Evolutionary conservation across 2,888 invertebrate genomes (phyloP).

Genomic region (Plebejus melissa): DNA sequence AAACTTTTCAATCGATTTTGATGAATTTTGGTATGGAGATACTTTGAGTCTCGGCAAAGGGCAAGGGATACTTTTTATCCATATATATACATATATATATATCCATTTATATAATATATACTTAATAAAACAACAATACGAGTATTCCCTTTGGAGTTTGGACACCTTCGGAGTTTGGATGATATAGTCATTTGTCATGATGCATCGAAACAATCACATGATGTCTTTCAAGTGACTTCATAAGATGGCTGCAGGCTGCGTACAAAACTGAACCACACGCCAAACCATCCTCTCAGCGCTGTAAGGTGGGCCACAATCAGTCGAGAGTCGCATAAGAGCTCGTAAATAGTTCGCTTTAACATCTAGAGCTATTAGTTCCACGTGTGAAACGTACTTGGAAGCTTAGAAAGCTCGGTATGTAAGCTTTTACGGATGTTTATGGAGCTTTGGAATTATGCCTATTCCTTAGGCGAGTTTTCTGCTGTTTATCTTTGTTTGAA

Average conservation of each 20-base stretch:
- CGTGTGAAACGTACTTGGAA: slow-evolving; percentile 34
- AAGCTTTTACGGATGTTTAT: slow-evolving; percentile 24
- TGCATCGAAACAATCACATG: too few relatives aligned
- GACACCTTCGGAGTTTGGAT: too few relatives aligned
- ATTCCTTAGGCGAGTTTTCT: background rate
- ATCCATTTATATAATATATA: too few relatives aligned
- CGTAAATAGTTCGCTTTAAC: slow-evolving; percentile 44
- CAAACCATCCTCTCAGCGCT: background rate
- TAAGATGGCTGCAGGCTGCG: background rate
- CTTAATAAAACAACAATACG: too few relatives aligned
- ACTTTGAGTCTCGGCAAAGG: too few relatives aligned
- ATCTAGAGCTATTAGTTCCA: slow-evolving; percentile 47
- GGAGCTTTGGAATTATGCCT: slow-evolving; percentile 21
- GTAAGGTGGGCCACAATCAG: slow-evolving; percentile 31
- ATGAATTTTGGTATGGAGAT: too few relatives aligned
- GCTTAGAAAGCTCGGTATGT: slow-evolving; percentile 14
- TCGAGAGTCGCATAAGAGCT: slow-evolving; percentile 29
- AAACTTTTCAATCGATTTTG: too few relatives aligned
- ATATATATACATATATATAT: too few relatives aligned
- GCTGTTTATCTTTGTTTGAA: too few relatives aligned
- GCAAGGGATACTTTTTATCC: too few relatives aligned
- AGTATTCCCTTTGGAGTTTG: too few relatives aligned
- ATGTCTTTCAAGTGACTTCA: background rate
- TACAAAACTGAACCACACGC: background rate
- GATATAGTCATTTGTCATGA: too few relatives aligned